Percentiles rank a stretch among this genome's conserved stretches.
Evolutionary conservation across 2,888 invertebrate species (phyloP).

Genomic region (Oasisia sp.): DNA sequence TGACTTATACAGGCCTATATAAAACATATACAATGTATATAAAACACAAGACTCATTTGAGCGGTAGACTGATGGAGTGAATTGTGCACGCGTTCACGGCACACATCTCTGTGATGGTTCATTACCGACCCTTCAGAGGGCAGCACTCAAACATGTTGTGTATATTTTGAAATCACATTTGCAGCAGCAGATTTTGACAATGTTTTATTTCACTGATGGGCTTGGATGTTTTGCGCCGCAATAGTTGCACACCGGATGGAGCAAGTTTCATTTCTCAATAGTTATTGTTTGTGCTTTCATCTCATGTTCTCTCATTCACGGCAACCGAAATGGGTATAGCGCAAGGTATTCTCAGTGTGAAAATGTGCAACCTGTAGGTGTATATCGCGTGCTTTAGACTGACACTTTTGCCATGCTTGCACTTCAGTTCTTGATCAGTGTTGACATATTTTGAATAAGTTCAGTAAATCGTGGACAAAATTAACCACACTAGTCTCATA

Average conservation of each 20-base stretch:
- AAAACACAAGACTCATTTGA: neutral
- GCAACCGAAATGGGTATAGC: neutral
- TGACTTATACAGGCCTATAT: neutral
- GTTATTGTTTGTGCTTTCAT: neutral
- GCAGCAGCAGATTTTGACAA: neutral
- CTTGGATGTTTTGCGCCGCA: neutral
- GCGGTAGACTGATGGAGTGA: too few relatives aligned
- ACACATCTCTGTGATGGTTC: neutral
- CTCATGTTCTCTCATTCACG: neutral
- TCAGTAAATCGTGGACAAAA: neutral
- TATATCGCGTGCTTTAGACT: neutral
- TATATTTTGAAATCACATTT: slow-evolving; percentile 17
- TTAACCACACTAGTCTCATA: neutral
- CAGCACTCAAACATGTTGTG: neutral
- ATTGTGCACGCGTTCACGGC: too few relatives aligned
- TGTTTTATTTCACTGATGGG: neutral
- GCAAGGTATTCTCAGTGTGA: neutral
- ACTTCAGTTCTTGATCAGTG: neutral
- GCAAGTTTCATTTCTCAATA: neutral
- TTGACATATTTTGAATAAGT: neutral
- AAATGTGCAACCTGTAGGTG: neutral
- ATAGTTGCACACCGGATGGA: neutral
- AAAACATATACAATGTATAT: neutral
- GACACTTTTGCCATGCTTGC: neutral
- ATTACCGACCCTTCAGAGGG: neutral